Conservation (phyloP, 2,888 invertebrate species). For the Sarcophaga rosellei region DNA sequence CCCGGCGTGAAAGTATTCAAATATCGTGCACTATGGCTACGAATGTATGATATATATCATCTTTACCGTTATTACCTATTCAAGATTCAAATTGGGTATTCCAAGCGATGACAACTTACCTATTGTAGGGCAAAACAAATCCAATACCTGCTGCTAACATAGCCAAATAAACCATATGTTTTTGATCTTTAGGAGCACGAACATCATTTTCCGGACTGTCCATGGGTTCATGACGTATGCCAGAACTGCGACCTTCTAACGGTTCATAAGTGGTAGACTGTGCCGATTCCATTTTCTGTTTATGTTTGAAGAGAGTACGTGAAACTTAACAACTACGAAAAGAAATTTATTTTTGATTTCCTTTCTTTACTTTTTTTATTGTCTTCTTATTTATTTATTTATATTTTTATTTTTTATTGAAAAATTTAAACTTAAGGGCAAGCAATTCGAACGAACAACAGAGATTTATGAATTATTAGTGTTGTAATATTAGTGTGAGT, state of each 20-base stretch:
- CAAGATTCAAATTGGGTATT: slow-evolving; percentile 1
- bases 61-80: too few species aligned
- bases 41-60: too few species aligned
- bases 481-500: too few species aligned
- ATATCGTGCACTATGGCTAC: too few species aligned
- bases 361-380: slow-evolving; percentile 1
- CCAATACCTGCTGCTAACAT: slow-evolving; percentile 93
- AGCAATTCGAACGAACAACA: not conserved
- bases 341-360: not conserved
- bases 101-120: slow-evolving; percentile 82
- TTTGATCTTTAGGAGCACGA: slow-evolving; percentile 80
- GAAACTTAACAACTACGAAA: not conserved
- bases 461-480: too few species aligned
- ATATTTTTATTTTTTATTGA: too few species aligned
- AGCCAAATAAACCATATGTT: slow-evolving; percentile 80
- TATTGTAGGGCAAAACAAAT: slow-evolving; percentile 95
- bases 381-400: too few species aligned
- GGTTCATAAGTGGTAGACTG: slow-evolving; percentile 81
- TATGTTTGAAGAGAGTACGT: not conserved
- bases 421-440: not conserved
- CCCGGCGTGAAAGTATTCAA: too few species aligned
- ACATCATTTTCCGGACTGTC: slow-evolving; percentile 81
- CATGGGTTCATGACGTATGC: slow-evolving; percentile 76
- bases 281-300: slow-evolving; percentile 74
- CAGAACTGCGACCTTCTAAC: slow-evolving; percentile 76